A percentile compares a stretch with the other conserved stretches of the same genome.
These are phyloP conservation scores for Tortricodes alternella DNA, from an alignment of 2,888 invertebrate species.

Conservation along the genomic window DNA sequence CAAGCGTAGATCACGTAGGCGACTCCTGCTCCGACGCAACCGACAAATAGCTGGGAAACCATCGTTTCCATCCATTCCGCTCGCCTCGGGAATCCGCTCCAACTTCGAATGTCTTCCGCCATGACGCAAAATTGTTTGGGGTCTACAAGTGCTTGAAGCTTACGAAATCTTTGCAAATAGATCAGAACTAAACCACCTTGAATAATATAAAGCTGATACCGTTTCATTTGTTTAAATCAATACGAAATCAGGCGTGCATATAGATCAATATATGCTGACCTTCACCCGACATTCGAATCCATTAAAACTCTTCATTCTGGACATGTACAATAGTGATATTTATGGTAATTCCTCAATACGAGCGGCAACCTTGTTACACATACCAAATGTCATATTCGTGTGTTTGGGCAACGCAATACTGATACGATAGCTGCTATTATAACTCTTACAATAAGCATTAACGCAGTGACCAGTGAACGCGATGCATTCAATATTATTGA, in stretches of 20 bases:
- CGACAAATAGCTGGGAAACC: slow-evolving; percentile 58
- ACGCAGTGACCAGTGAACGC: slow-evolving; percentile 1
- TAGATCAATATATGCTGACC: slow-evolving; percentile 41
- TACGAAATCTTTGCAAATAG: neutral
- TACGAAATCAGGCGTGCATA: slow-evolving; percentile 30
- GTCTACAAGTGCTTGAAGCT: neutral
- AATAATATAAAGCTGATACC: neutral
- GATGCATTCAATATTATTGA: neutral
- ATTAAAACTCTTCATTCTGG: slow-evolving; percentile 56
- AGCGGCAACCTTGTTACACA: slow-evolving; percentile 77
- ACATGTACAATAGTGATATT: slow-evolving; percentile 51
- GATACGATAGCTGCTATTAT: slow-evolving; percentile 37
- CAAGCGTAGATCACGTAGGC: slow-evolving; percentile 66
- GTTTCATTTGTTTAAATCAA: slow-evolving; percentile 6
- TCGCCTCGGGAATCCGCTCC: slow-evolving; percentile 47
- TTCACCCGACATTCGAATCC: slow-evolving; percentile 63
- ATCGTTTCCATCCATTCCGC: slow-evolving; percentile 51
- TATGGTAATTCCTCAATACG: slow-evolving; percentile 63
- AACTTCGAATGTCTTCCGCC: slow-evolving; percentile 22
- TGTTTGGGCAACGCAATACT: slow-evolving; percentile 62
- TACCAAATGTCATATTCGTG: slow-evolving; percentile 76
- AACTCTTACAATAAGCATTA: slow-evolving; percentile 1
- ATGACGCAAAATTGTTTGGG: slow-evolving; percentile 17
- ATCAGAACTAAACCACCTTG: neutral
- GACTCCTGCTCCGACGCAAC: slow-evolving; percentile 48